Conservation (phyloP, 2,888 invertebrate species). For the Enchytraeus crypticus region DNA sequence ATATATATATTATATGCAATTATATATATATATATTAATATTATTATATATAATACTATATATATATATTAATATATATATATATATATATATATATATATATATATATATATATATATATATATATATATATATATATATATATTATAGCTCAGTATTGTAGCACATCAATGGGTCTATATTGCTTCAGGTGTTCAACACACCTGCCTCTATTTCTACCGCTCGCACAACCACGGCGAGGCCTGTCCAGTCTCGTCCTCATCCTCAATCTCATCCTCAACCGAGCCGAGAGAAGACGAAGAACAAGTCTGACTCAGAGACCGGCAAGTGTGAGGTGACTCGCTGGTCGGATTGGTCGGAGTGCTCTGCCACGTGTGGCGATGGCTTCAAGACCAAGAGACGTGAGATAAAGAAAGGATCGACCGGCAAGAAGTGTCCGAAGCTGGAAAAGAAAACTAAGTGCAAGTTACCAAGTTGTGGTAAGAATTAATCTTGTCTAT, state of each 20-base stretch:
- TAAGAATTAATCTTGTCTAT: too few species aligned
- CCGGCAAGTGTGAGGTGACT: constrained; percentile 18
- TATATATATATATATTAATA: background rate
- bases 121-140: background rate
- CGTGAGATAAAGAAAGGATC: constrained; percentile 37
- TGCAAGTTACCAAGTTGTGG: constrained; percentile 21
- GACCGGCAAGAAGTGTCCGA: constrained; percentile 39
- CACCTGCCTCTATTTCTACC: too few species aligned
- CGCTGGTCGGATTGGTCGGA: constrained; percentile 75
- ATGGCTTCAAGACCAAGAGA: constrained; percentile 24
- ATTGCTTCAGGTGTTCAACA: too few species aligned
- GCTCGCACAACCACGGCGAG: too few species aligned
- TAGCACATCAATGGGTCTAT: too few species aligned
- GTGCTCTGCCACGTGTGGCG: constrained; percentile 72
- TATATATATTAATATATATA: too few species aligned
- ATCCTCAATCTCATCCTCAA: too few species aligned
- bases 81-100: background rate
- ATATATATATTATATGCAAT: too few species aligned
- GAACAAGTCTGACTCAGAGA: background rate
- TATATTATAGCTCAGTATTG: too few species aligned
- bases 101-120: background rate
- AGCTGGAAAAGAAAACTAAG: constrained; percentile 25
- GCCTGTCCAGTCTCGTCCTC: too few species aligned
- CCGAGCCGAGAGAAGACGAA: too few species aligned
- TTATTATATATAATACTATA: background rate